These are phyloP conservation scores for Acipenser ruthenus DNA, from an alignment of 2,797 vertebrate genomes.

Conservation along the genomic window DNA sequence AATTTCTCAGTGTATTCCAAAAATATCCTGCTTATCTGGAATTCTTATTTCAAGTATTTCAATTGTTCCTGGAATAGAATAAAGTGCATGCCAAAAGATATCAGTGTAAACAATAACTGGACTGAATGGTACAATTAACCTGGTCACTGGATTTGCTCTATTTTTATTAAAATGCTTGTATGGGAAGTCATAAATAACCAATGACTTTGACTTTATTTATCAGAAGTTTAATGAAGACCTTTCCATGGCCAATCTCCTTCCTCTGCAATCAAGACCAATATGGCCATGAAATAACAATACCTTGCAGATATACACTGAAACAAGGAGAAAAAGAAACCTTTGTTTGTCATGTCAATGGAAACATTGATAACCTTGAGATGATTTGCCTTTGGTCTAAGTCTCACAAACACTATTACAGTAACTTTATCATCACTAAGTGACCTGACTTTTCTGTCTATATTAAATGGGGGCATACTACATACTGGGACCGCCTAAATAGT, in stretches of 20 bases:
- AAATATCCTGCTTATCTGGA: background rate
- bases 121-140: background rate
- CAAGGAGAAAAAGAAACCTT: slow-evolving; percentile 20
- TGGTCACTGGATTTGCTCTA: background rate
- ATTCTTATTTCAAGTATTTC: background rate
- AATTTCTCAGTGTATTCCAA: too few relatives aligned
- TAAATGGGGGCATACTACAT: too few relatives aligned
- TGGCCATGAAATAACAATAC: slow-evolving; percentile 23
- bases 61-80: slow-evolving; percentile 1
- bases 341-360: slow-evolving; percentile 16
- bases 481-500: too few relatives aligned
- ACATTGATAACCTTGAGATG: too few relatives aligned
- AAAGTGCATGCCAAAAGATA: background rate
- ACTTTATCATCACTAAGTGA: too few relatives aligned
- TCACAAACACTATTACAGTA: too few relatives aligned
- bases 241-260: background rate
- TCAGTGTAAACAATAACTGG: background rate
- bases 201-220: background rate
- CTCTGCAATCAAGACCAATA: background rate
- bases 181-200: slow-evolving; percentile 2
- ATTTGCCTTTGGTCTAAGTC: too few relatives aligned
- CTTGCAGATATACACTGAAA: slow-evolving; percentile 21
- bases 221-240: background rate
- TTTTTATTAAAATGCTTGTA: background rate
- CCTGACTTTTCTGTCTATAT: too few relatives aligned